Percentiles rank a stretch among this genome's conserved stretches.
Evolutionary conservation across 2,113 vertebrate species (phyloP).

Genomic region (Pachypanchax playfairii): DNA sequence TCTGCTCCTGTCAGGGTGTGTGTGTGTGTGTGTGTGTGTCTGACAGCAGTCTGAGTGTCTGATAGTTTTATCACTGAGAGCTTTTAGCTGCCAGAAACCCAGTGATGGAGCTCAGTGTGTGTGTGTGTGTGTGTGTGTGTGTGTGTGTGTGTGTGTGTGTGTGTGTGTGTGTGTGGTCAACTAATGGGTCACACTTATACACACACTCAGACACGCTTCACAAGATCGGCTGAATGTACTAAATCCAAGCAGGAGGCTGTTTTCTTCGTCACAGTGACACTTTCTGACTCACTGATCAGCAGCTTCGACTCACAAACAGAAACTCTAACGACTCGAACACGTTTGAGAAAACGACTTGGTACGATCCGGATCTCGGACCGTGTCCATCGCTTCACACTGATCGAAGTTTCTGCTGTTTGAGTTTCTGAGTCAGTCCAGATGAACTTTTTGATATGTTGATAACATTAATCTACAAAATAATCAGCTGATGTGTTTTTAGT

Average conservation of each 20-base stretch:
- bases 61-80: conserved; percentile 49
- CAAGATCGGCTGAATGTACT: conserved; percentile 6
- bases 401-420: no score
- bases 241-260: background rate
- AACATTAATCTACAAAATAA: no score
- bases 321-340: no score
- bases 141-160: background rate
- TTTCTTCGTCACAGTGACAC: background rate
- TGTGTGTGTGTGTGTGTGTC: conserved; percentile 1
- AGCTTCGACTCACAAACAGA: background rate
- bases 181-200: conserved; percentile 17
- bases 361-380: no score
- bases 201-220: conserved; percentile 3
- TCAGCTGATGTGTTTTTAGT: no score
- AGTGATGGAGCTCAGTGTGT: conserved; percentile 15
- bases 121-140: conserved; percentile 2
- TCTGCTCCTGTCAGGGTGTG: background rate
- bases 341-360: no score
- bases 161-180: conserved; percentile 13
- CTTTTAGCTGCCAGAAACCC: conserved; percentile 49
- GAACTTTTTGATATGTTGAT: no score
- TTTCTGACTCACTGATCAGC: background rate
- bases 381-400: no score
- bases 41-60: conserved; percentile 33
- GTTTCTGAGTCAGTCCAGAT: no score